Conservation (phyloP, 92 coral and sea anemone genomes). For the Ricordea florida region DNA sequence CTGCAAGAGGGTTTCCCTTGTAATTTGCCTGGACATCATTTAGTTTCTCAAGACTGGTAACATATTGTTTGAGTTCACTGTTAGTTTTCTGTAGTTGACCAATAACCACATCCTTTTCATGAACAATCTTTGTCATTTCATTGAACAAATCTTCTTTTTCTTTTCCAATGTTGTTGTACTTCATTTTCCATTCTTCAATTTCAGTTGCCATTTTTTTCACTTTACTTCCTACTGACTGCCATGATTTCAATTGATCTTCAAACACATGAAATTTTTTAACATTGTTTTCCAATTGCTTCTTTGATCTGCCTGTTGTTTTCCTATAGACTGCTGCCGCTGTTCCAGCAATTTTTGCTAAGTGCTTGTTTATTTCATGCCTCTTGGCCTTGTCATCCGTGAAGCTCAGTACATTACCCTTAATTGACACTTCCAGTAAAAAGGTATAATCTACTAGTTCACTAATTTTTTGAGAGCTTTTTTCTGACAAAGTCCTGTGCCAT, state of each 20-base stretch:
- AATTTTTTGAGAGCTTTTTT: too few species aligned
- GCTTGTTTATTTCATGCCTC: too few species aligned
- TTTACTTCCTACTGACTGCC: constrained; percentile 3
- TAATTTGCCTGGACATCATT: background rate
- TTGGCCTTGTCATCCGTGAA: too few species aligned
- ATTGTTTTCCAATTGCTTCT: constrained; percentile 32
- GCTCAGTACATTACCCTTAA: too few species aligned
- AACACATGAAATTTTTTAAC: constrained; percentile 49
- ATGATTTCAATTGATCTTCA: constrained; percentile 42
- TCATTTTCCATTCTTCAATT: constrained; percentile 29
- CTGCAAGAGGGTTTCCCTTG: constrained; percentile 53
- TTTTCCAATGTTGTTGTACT: constrained; percentile 33
- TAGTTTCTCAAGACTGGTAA: constrained; percentile 15
- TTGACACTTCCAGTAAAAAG: too few species aligned
- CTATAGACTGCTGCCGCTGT: constrained; percentile 21
- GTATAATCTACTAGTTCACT: too few species aligned
- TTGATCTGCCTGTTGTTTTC: constrained; percentile 50
- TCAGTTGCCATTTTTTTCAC: constrained; percentile 10
- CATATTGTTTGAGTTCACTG: constrained; percentile 36
- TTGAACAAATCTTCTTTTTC: constrained; percentile 46
- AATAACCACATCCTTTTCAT: constrained; percentile 16
- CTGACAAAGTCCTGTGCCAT: too few species aligned
- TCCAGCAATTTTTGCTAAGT: constrained; percentile 51
- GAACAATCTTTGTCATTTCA: constrained; percentile 24
- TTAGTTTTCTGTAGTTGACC: constrained; percentile 27